Evolutionary conservation across 2,888 invertebrate genomes (phyloP).

Genomic region (Cistogaster globosa): DNA sequence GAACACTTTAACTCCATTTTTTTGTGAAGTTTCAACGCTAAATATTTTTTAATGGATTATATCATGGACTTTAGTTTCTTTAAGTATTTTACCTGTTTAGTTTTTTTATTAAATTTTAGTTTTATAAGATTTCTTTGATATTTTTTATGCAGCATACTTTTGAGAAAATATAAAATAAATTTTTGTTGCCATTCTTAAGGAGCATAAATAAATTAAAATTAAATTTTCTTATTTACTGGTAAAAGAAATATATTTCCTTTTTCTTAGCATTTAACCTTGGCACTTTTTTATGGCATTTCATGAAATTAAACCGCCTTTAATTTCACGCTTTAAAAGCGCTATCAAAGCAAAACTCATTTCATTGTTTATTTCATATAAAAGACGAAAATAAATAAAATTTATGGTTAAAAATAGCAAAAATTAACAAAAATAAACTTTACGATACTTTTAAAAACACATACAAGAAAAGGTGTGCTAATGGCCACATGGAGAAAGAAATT

Average conservation of each 20-base stretch:
- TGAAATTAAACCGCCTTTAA: too few relatives aligned
- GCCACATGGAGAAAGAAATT: background rate
- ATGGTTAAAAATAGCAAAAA: background rate
- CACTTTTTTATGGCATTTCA: too few relatives aligned
- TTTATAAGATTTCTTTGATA: too few relatives aligned
- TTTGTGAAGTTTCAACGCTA: too few relatives aligned
- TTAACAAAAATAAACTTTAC: background rate
- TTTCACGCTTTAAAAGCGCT: too few relatives aligned
- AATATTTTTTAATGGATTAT: too few relatives aligned
- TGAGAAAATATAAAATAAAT: background rate
- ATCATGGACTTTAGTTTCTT: too few relatives aligned
- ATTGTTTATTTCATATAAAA: background rate
- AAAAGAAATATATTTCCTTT: background rate
- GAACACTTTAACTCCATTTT: too few relatives aligned
- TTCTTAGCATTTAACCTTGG: background rate
- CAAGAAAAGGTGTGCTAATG: background rate
- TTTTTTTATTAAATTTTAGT: too few relatives aligned
- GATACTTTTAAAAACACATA: background rate
- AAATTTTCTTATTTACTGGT: background rate
- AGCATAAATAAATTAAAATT: background rate
- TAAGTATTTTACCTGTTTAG: too few relatives aligned
- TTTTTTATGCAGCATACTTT: background rate
- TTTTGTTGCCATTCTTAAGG: background rate
- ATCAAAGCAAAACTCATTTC: too few relatives aligned
- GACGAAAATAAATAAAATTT: background rate